Base-by-base conservation (phyloP, 37 sponge, comb jelly and placozoan species). In the Ianthella basta region DNA sequence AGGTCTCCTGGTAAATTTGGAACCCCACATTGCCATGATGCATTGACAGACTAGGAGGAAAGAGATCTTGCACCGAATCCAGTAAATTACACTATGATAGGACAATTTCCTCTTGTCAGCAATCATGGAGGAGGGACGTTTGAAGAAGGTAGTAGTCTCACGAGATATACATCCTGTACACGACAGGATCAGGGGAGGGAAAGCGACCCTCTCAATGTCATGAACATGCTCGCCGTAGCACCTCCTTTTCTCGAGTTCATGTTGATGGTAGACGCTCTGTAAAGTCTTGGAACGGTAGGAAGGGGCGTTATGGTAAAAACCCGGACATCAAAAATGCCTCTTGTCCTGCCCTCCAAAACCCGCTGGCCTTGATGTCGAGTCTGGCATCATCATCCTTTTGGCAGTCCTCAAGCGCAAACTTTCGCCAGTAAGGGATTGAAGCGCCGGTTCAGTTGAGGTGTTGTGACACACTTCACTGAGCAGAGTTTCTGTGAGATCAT, bases 251-350 rank as follows among this genome's bases (percentile, higher is more conserved):
- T 56, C 59, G 15, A 19, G 59, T 56, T 56, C 59, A 56, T 56
- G 59, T 56, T 56, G 59, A 18, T 18, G 59, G 18, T 56, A 56
- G 59, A 56, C 18, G 59, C 59, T 56, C 59, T 56, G 15, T 18
- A 56, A 18, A 56, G 59, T 56, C 59, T 56, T 56, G 59, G 59
- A 56, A n/a, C n/a, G n/a, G n/a, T n/a, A n/a, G n/a, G n/a, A n/a
- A n/a, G n/a, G n/a, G n/a, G n/a, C n/a, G n/a, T n/a, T n/a, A n/a
- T n/a, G n/a, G n/a, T n/a, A n/a, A n/a, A n/a, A n/a, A n/a, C n/a
- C n/a, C n/a, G n/a, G n/a, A n/a, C n/a, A n/a, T n/a, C n/a, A n/a
- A n/a, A n/a, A n/a, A n/a, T n/a, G n/a, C n/a, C 59, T 56, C 18
- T 18, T 56, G 59, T 56, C 18, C 59, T 19, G 18, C 59, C 15